Evolutionary conservation across 30 jellyfish, hydroid and myxozoan genomes (phyloP), one percentile per base, ranked within the genome.

Genomic region (Phacellophora camtschatica): DNA sequence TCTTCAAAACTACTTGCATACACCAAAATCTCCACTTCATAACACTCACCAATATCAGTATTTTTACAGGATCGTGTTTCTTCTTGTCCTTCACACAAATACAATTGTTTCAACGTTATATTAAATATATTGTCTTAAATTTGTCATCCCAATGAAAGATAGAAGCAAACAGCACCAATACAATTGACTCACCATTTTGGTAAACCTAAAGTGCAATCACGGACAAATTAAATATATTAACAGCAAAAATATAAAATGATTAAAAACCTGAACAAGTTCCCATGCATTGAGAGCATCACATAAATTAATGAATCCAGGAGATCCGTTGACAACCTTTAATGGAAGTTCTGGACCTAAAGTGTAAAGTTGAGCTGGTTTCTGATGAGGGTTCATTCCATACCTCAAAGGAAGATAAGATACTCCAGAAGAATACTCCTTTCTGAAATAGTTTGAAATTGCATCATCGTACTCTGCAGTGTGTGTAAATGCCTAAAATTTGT

Each of bases 201-300:
- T n/a, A n/a, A n/a, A n/a, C n/a, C n/a, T n/a, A n/a, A n/a, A n/a
- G n/a, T n/a, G n/a, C n/a, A n/a, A n/a, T n/a, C n/a, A n/a, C n/a
- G n/a, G n/a, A n/a, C n/a, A n/a, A n/a, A n/a, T n/a, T n/a, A n/a
- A n/a, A n/a, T n/a, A n/a, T n/a, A n/a, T n/a, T n/a, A n/a, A n/a
- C n/a, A n/a, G n/a, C n/a, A n/a, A 7, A 62, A 7, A 24, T 12
- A 22, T 6, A 27, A 50, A 13, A 10, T 4, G 5, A 16, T 3
- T 16, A 11, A 78, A 5, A 11, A 90, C 97, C 95, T 82, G 82
- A 0, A 90, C 97, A 16, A 90, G 95, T 54, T 83, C 94, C 97
- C 97, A 90, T 11, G 82, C 97, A 48, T 90, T 90, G 54, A 90
- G 33, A 15, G 97, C 97, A 90, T 90, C 97, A 66, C 97, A 90